Base-by-base conservation (phyloP, 2,797 vertebrate genomes). In the Graptemys geographica region DNA sequence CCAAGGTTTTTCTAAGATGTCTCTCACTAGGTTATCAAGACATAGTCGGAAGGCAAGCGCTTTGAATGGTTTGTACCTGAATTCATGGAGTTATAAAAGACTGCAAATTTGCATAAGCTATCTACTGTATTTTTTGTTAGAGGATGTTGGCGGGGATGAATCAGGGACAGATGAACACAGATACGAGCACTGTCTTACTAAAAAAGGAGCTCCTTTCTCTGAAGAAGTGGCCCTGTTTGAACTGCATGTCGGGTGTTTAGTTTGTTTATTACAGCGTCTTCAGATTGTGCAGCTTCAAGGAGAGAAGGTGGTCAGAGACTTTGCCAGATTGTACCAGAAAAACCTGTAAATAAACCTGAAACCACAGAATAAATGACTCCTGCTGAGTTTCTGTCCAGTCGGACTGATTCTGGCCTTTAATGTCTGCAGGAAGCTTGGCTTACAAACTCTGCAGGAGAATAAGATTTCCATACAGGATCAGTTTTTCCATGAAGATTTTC, bases 201-300 rank as follows among this genome's bases (percentile, higher is more conserved):
- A 96, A 94, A 88, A 80, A 79, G 92, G 90, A 91, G 85, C 55
- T 92, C 92, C 57, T 84, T 94, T 94, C 84, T 49, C 19, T 84
- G 89, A 82, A 90, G 87, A 56, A 94, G 95, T n/a, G 95, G 94
- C 89, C 82, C 90, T 88, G 92, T 96, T 96, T 94, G 94, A 21
- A 2, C 0, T 5, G 81, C 33, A 88, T 33, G 51, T 51, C 5
- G 85, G 95, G 95, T 84, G 84, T 92, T 94, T 87, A 55, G 3
- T 33, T 12, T 57, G 16, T 81, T 88, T 82, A 62, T 78, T 93
- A 78, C 91, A 94, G 79, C 1, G 5, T 74, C 83, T 89, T 25
- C 84, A 93, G 84, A 72, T 33, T 5, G 9, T 18, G 57, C 82
- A 81, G 93, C 62, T 87, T 89, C 57, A 65, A 55, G 52, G 41